phyloP scores from a whole-genome alignment of 2,113 vertebrate species.

The Euleptes europaea region DNA sequence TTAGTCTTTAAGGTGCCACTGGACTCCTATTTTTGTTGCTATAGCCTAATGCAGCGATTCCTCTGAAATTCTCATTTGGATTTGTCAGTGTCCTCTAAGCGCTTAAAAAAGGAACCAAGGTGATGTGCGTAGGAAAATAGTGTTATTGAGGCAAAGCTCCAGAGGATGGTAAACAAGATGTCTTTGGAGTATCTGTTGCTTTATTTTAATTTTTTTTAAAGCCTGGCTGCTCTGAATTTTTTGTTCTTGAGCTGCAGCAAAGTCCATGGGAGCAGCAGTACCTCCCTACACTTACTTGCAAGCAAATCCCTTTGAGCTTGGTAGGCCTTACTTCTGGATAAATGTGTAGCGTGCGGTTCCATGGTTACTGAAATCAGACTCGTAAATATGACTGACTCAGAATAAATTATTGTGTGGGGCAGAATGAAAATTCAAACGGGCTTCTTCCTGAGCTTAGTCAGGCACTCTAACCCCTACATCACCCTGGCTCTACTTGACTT shows the following conservation, averaged over 20 bases:
- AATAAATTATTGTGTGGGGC: not conserved
- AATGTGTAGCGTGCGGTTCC: not conserved
- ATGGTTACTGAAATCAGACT: not conserved
- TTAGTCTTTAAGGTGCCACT: no score
- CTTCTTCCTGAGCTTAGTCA: not conserved
- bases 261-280: not conserved
- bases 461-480: not conserved
- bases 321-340: no score
- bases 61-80: no score
- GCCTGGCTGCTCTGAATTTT: not conserved
- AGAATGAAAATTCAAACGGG: not conserved
- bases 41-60: no score
- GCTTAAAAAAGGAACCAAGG: not conserved
- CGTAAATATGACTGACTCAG: not conserved
- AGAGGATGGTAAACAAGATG: not conserved
- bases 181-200: not conserved
- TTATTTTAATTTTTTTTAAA: not conserved
- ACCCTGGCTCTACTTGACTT: no score
- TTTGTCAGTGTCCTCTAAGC: not conserved
- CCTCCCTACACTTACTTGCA: not conserved
- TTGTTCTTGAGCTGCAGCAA: not conserved
- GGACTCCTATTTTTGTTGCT: no score
- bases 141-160: not conserved
- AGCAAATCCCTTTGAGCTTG: not conserved
- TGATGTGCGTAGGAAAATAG: fast-evolving